phyloP scores from a whole-genome alignment of 2,113 vertebrate species.

The Indri indri region DNA sequence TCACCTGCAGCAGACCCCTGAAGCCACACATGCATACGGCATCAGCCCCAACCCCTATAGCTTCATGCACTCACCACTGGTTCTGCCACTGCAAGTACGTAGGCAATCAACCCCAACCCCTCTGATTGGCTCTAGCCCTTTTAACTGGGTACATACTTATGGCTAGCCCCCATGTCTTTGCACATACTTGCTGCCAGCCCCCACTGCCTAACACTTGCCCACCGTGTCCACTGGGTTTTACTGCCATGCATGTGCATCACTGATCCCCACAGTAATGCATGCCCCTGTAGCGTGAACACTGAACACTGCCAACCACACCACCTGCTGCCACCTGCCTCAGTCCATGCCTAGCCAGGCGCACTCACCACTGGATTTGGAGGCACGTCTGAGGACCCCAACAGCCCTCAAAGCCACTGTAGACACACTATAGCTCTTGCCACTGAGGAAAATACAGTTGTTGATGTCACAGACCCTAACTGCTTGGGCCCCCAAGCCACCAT shows the following conservation, averaged over 20 bases:
- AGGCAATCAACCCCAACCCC: not conserved
- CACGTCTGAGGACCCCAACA: not conserved
- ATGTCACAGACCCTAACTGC: not conserved
- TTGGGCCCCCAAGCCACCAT: not conserved
- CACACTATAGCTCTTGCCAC: not conserved
- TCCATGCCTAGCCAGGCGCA: not conserved
- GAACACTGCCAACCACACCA: not conserved
- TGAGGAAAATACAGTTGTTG: not conserved
- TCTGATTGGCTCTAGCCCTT: not conserved
- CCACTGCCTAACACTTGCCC: not conserved
- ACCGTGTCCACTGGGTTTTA: not conserved
- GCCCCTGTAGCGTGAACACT: not conserved
- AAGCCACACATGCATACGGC: not conserved
- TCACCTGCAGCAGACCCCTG: not conserved
- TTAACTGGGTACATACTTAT: not conserved
- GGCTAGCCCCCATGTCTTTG: not conserved
- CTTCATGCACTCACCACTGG: not conserved
- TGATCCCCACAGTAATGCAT: not conserved
- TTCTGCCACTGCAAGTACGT: not conserved
- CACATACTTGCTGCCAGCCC: not conserved
- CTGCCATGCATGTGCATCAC: not conserved
- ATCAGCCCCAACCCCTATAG: not conserved
- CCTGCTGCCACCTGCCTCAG: not conserved
- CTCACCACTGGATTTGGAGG: not conserved
- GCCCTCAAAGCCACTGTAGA: not conserved